Evolutionary conservation across 1,140 invertebrate species (phyloP).

Genomic region (Drosophila orosa): DNA sequence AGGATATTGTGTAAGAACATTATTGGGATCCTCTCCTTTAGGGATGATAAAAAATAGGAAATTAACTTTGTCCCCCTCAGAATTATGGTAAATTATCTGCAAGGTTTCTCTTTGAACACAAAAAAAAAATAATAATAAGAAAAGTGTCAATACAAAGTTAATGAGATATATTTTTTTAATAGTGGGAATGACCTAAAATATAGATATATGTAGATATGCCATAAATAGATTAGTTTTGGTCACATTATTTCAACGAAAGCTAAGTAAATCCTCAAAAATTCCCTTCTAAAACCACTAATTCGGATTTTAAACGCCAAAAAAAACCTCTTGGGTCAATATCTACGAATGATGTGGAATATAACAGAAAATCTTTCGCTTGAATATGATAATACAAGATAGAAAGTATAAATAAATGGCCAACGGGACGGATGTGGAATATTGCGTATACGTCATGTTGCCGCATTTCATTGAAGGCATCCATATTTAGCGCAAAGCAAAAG

Average conservation of each 20-base stretch:
- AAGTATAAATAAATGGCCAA: constrained; percentile 9
- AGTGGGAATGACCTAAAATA: background rate
- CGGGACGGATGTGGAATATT: constrained; percentile 36
- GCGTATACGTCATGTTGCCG: constrained; percentile 69
- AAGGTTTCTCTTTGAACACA: background rate
- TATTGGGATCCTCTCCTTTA: background rate
- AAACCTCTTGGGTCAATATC: too few species aligned
- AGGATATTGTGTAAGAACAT: background rate
- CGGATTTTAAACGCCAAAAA: too few species aligned
- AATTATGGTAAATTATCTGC: background rate
- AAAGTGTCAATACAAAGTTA: background rate
- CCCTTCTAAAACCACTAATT: background rate
- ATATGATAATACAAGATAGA: constrained; percentile 5
- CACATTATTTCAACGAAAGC: background rate
- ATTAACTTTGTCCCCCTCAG: background rate
- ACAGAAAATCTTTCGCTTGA: background rate
- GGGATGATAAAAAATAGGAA: background rate
- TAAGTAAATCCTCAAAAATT: background rate
- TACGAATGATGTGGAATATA: background rate
- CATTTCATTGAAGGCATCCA: too few species aligned
- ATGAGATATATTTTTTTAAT: too few species aligned
- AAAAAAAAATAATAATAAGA: background rate
- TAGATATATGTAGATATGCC: too few species aligned
- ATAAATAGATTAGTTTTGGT: background rate
- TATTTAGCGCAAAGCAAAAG: too few species aligned